Conservation (phyloP, 2,113 vertebrate genomes). For the Saguinus midas region DNA sequence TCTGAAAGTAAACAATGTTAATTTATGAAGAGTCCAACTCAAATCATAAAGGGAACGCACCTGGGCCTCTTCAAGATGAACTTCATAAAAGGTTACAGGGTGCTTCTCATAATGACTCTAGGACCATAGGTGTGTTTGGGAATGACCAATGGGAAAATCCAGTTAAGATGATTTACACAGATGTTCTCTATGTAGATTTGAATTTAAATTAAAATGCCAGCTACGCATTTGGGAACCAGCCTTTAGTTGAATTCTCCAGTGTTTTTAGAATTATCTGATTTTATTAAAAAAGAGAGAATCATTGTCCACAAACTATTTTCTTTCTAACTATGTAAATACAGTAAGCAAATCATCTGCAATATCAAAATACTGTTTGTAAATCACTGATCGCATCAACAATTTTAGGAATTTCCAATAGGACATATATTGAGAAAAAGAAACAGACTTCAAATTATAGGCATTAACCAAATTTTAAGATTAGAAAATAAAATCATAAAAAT, state of each 20-base stretch:
- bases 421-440: slow-evolving; percentile 43
- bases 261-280: slow-evolving; percentile 65
- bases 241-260: slow-evolving; percentile 62
- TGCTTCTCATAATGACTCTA: neutral
- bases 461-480: slow-evolving; percentile 48
- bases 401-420: slow-evolving; percentile 47
- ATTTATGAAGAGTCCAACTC: slow-evolving; percentile 66
- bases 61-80: slow-evolving; percentile 61
- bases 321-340: slow-evolving; percentile 75
- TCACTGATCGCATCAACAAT: slow-evolving; percentile 52
- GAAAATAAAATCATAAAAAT: slow-evolving; percentile 66
- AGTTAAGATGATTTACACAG: slow-evolving; percentile 50
- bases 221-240: slow-evolving; percentile 52
- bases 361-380: slow-evolving; percentile 74
- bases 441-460: slow-evolving; percentile 51
- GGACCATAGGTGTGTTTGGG: slow-evolving; percentile 15
- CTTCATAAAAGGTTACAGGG: slow-evolving; percentile 22
- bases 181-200: slow-evolving; percentile 29
- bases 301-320: slow-evolving; percentile 69
- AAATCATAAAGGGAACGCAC: slow-evolving; percentile 61
- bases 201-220: slow-evolving; percentile 57
- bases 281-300: slow-evolving; percentile 70
- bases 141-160: slow-evolving; percentile 33
- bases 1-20: slow-evolving; percentile 56
- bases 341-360: slow-evolving; percentile 71